Base-by-base conservation (phyloP, 2,888 invertebrate genomes). In the Leucania comma region DNA sequence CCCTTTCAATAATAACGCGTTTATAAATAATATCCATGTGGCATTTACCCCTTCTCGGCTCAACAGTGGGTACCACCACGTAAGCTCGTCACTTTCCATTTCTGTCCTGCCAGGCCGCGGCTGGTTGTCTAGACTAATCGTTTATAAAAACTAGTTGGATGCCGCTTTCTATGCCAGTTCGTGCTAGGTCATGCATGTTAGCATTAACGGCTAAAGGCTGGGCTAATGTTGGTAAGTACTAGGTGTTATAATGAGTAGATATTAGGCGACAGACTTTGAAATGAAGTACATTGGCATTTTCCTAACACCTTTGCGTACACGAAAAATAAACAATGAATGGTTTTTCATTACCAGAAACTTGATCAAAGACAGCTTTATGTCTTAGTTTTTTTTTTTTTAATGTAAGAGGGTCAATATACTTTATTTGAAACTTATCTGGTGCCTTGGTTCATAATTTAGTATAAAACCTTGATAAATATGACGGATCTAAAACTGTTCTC, bases 141-240 rank as follows among this genome's bases (percentile, higher is more conserved):
- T 73, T 69, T 68, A 68, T 81, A 82, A 86, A 83, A 86, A 86
- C 86, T 69, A 57, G 86, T 84, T 67, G 53, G 62, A 46, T 32
- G 68, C 67, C 62, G 75, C 77, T 85, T 84, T 84, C 86, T 86
- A 84, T 64, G 75, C 64, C 46, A 77, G 82, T 72, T 82, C 80
- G 72, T 70, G 70, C 68, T 59, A 68, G 83, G 82, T 86, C 85
- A 83, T 64, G 66, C 72, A 29, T 66, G 63, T 51, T 59, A 48
- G 54, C 54, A 65, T 50, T 76, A 77, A 48, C 68, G 48, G 42
- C 68, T 51, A 5, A 59, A 53, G 65, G 63, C 54, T 77, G 57
- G 57, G 29, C 35, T 57, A 56, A 22, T 10, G 20, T 58, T n/a
- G 10, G n/a, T n/a, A 29, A 20, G n/a, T 46, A 35, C 22, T 35